phyloP scores from a whole-genome alignment of 2,888 invertebrate species.

The Cheilosia soror region DNA sequence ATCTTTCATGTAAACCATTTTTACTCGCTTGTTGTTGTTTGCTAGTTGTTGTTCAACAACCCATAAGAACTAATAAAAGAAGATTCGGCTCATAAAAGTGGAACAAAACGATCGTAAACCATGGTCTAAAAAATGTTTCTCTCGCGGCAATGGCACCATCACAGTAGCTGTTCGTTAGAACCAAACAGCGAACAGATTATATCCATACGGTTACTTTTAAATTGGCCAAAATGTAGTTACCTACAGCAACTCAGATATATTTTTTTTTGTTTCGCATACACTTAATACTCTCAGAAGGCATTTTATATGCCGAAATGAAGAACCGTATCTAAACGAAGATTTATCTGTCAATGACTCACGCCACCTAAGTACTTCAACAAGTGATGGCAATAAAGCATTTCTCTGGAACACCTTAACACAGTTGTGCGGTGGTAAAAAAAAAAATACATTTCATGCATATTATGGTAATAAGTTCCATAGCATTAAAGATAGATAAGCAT shows the following conservation, averaged over 20 bases:
- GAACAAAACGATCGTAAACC: conserved; percentile 59
- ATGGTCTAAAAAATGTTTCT: conserved; percentile 31
- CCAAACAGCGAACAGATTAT: conserved; percentile 38
- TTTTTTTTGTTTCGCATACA: conserved; percentile 10
- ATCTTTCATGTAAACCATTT: neutral
- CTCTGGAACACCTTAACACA: conserved; percentile 66
- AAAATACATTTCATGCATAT: conserved; percentile 54
- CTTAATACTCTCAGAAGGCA: conserved; percentile 1
- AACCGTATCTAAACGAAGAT: conserved; percentile 58
- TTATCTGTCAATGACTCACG: conserved; percentile 67
- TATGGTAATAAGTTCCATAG: conserved; percentile 57
- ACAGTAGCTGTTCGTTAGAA: conserved; percentile 26
- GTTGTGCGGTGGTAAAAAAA: conserved; percentile 44
- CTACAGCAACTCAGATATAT: conserved; percentile 4
- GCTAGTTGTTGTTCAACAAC: conserved; percentile 30
- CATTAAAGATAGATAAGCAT: conserved; percentile 65
- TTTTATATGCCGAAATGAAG: conserved; percentile 18
- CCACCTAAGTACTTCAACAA: conserved; percentile 62
- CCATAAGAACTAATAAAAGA: conserved; percentile 38
- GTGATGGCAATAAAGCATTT: conserved; percentile 70
- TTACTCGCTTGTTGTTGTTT: neutral
- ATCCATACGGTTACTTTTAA: conserved; percentile 30
- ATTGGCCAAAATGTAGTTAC: conserved; percentile 41
- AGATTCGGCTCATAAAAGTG: conserved; percentile 47
- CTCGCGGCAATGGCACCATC: conserved; percentile 17